These are phyloP conservation scores for Paralichthys olivaceus DNA, from an alignment of 2,113 vertebrate species.

Conservation along the genomic window DNA sequence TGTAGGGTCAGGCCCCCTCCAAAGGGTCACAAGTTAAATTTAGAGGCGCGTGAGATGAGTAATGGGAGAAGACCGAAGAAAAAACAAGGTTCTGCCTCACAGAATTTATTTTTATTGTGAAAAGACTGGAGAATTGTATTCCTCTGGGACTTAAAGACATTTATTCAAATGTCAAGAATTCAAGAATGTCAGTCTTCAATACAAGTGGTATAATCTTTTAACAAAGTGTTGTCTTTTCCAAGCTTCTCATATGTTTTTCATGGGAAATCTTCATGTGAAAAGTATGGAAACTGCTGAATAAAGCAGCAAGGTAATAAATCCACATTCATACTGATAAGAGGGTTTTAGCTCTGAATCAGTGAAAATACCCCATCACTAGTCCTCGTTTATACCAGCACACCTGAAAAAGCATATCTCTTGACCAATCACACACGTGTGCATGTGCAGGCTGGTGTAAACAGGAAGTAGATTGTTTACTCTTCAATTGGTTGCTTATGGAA, in stretches of 20 bases:
- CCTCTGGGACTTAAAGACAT: neutral
- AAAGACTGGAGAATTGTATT: neutral
- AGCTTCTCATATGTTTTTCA: neutral
- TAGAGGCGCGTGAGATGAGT: neutral
- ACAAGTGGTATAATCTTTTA: neutral
- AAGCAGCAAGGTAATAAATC: neutral
- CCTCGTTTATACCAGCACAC: neutral
- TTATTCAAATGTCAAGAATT: neutral
- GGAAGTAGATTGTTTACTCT: no score
- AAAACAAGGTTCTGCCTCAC: neutral
- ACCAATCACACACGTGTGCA: neutral
- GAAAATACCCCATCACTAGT: no score
- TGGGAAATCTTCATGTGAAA: neutral
- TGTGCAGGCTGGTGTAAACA: neutral
- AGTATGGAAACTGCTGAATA: neutral
- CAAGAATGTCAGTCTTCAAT: neutral
- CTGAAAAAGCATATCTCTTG: neutral
- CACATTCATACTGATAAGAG: no score
- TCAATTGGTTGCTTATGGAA: no score
- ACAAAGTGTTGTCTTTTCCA: neutral
- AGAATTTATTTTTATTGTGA: neutral
- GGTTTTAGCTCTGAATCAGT: no score
- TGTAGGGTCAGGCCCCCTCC: neutral
- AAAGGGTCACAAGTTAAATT: constrained; percentile 1
- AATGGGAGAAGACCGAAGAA: neutral